phyloP scores from a whole-genome alignment of 2,888 invertebrate species.

The Petrolisthes cinctipes region DNA sequence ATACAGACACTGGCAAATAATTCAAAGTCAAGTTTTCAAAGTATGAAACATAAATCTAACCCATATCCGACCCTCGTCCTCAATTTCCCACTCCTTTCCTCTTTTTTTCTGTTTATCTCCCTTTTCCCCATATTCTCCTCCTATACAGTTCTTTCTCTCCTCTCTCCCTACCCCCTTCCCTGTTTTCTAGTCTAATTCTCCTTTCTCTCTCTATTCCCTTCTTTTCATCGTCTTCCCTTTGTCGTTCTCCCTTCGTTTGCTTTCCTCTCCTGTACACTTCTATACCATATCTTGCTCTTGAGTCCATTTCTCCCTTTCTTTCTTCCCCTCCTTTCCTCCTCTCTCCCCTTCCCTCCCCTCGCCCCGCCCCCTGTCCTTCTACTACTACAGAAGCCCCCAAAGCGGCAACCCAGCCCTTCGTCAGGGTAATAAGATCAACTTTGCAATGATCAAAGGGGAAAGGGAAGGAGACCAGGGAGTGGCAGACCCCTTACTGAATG shows the following conservation, averaged over 20 bases:
- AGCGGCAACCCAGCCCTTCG: conserved; percentile 30
- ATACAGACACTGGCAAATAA: too few relatives aligned
- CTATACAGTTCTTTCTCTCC: neutral
- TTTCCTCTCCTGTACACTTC: neutral
- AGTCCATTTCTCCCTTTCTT: neutral
- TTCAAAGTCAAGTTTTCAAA: too few relatives aligned
- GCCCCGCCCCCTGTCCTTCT: neutral
- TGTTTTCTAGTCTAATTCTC: neutral
- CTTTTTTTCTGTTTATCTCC: neutral
- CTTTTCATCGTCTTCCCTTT: neutral
- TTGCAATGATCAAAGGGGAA: conserved; percentile 52
- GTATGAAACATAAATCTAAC: too few relatives aligned
- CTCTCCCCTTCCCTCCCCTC: neutral
- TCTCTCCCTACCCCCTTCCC: neutral
- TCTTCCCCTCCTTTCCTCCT: neutral
- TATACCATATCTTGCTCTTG: neutral
- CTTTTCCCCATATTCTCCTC: neutral
- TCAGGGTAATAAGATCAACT: conserved; percentile 49
- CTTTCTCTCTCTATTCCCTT: neutral
- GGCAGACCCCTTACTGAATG: neutral
- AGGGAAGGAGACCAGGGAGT: neutral
- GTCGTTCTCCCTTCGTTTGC: neutral
- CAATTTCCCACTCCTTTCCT: neutral
- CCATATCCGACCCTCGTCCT: too few relatives aligned
- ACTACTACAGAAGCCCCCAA: conserved; percentile 34